phyloP scores from a whole-genome alignment of 2,113 vertebrate species.

The Pagrus major region DNA sequence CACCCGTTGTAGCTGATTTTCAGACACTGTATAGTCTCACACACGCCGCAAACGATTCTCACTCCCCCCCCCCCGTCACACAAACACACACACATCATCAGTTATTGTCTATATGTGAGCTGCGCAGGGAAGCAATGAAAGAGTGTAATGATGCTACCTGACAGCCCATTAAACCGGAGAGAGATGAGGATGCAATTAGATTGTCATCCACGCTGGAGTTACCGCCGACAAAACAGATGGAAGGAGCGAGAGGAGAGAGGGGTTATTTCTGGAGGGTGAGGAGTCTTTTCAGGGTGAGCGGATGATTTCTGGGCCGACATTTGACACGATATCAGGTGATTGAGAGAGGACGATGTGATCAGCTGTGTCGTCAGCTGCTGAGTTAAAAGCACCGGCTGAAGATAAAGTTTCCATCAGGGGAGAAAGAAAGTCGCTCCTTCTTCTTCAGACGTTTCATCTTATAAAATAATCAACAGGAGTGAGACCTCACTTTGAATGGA shows the following conservation, averaged over 20 bases:
- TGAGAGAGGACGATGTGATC: conserved; percentile 42
- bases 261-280: conserved; percentile 31
- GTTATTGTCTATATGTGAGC: conserved; percentile 36
- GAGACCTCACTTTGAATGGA: conserved; percentile 15
- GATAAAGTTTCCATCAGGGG: neutral
- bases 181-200: conserved; percentile 74
- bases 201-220: conserved; percentile 63
- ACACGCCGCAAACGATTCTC: neutral
- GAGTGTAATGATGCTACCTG: conserved; percentile 62
- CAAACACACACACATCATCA: conserved; percentile 3
- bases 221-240: conserved; percentile 44
- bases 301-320: conserved; percentile 20
- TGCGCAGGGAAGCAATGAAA: conserved; percentile 44
- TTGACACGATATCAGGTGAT: conserved; percentile 40
- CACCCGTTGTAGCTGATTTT: conserved; percentile 1
- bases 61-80: conserved; percentile 18
- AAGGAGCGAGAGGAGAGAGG: neutral
- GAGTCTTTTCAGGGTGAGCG: conserved; percentile 30
- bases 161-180: conserved; percentile 68
- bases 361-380: conserved; percentile 8
- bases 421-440: neutral
- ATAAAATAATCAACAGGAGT: neutral
- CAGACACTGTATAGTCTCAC: neutral
- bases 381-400: neutral
- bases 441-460: neutral